Base-by-base conservation (phyloP, 1,140 invertebrate species). In the Heliconius himera region DNA sequence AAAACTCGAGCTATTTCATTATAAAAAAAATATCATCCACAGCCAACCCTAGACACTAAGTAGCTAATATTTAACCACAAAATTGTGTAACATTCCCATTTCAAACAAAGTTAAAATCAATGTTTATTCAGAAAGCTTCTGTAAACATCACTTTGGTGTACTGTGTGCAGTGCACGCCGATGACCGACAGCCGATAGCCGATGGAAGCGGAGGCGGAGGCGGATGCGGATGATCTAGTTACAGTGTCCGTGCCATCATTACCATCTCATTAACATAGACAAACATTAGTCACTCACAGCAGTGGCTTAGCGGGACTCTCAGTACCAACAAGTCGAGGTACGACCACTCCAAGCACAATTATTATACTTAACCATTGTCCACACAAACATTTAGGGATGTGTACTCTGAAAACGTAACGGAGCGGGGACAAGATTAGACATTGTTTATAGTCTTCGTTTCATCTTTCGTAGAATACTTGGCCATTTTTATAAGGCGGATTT, bases 201-300 rank as follows among this genome's bases (percentile, higher is more conserved):
- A 82, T 83, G 82, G 79, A 87, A 86, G 84, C 83, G 84, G 84
- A 84, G 83, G 82, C 84, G 82, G 80, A 87, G 86, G 84, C 84
- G 84, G 84, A 85, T 83, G 82, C 84, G 82, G 85, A 89, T 93
- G 91, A 93, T 93, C 90, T 86, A 92, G 91, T 93, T 94, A 89
- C 85, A 49, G 54, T 26, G 71, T 73, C 20, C 54, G 86, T 81
- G 84, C 87, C 84, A 81, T 76, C 86, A 94, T 94, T 94, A 93
- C 86, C 93, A 94, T 94, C 79, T 91, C 82, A 93, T 94, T 93
- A 93, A 78, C 93, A 94, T 94, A 92, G 46, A 81, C 89, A 93
- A 93, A 93, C 90, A 93, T 90, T 89, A 87, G 90, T 92, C 87
- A 89, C 86, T 90, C 87, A 87, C 89, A 86, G 89, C 84, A 88